Evolutionary conservation across 2,888 invertebrate genomes (phyloP).

Genomic region (Pterostichus madidus): DNA sequence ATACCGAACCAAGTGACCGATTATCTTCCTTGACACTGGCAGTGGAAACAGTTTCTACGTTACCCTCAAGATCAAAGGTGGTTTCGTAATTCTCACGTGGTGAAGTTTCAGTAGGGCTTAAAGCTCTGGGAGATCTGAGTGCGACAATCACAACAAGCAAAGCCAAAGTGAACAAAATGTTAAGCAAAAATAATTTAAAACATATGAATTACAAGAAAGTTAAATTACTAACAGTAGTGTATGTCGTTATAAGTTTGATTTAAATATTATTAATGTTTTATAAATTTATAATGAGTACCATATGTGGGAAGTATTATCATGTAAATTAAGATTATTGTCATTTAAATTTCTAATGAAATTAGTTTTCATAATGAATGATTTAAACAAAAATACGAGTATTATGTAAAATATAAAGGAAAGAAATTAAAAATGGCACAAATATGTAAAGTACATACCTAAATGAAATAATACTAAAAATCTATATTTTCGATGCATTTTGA

Average conservation of each 20-base stretch:
- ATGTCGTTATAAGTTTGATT: too few species aligned
- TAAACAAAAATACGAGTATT: not conserved
- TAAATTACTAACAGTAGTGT: not conserved
- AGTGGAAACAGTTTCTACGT: constrained; percentile 94
- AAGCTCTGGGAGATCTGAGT: constrained; percentile 75
- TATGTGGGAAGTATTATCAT: too few species aligned
- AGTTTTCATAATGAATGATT: constrained; percentile 4
- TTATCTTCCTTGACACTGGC: constrained; percentile 87
- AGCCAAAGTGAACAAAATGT: constrained; percentile 68
- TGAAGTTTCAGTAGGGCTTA: constrained; percentile 78
- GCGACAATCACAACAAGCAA: constrained; percentile 68
- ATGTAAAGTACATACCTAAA: too few species aligned
- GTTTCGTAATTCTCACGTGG: constrained; percentile 89
- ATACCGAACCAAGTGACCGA: constrained; percentile 83
- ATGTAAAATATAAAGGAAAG: not conserved
- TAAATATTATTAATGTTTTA: too few species aligned
- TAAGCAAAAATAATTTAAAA: constrained; percentile 68
- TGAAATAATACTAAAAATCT: too few species aligned
- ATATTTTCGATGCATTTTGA: too few species aligned
- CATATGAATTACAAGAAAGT: constrained; percentile 26
- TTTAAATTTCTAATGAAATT: constrained; percentile 5
- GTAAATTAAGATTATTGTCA: too few species aligned
- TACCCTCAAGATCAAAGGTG: constrained; percentile 94
- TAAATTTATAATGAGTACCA: too few species aligned
- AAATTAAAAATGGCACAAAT: not conserved